These are phyloP conservation scores for Erpetoichthys calabaricus DNA, from an alignment of 2,797 vertebrate genomes.

Conservation along the genomic window DNA sequence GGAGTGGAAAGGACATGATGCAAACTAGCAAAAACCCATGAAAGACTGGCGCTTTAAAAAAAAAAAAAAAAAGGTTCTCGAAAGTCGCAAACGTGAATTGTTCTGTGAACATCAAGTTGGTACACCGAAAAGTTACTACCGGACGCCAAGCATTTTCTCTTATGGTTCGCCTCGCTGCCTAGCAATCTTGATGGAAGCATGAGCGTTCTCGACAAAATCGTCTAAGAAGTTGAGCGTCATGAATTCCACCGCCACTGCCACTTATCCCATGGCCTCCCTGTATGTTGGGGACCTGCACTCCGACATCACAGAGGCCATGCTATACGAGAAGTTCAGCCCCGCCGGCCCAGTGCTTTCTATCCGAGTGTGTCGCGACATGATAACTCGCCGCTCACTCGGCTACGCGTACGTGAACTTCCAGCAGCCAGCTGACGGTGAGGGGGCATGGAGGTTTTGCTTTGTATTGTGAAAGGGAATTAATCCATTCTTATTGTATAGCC, in stretches of 20 bases:
- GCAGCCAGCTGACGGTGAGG: conserved; percentile 87
- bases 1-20: conserved; percentile 56
- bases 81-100: conserved; percentile 56
- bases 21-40: conserved; percentile 36
- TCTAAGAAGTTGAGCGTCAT: no score
- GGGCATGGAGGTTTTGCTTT: neutral
- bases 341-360: conserved; percentile 93
- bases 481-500: rapidly evolving
- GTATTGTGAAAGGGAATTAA: no score
- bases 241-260: conserved; percentile 41
- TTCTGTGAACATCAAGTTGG: conserved; percentile 41
- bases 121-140: conserved; percentile 18
- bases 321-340: conserved; percentile 96
- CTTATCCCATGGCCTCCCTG: conserved; percentile 94
- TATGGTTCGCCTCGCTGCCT: no score
- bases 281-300: conserved; percentile 95
- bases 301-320: conserved; percentile 95
- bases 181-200: no score
- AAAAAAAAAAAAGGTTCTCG: conserved; percentile 25
- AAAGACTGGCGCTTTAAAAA: neutral
- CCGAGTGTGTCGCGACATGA: conserved; percentile 93
- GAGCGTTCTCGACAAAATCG: no score
- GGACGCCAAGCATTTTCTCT: neutral
- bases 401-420: conserved; percentile 98
- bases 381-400: conserved; percentile 88